These are phyloP conservation scores for Cryptocephalus primarius DNA, from an alignment of 2,888 invertebrate genomes.

Conservation along the genomic window DNA sequence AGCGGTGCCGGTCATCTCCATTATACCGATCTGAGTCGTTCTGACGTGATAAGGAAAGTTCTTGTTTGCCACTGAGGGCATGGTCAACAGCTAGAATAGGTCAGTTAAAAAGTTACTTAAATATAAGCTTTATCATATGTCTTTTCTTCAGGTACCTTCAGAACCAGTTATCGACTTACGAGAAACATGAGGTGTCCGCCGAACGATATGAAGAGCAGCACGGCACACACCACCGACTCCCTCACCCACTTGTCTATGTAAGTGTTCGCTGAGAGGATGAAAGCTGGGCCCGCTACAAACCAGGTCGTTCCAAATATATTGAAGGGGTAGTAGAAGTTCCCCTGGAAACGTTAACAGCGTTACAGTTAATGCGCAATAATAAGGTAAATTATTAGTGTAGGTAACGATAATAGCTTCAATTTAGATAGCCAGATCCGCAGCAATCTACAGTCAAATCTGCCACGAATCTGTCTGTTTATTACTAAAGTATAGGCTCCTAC, in stretches of 20 bases:
- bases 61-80: constrained; percentile 76
- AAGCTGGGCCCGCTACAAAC: constrained; percentile 75
- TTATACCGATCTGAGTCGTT: constrained; percentile 68
- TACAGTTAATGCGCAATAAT: too few species aligned
- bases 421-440: too few species aligned
- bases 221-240: constrained; percentile 60
- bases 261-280: constrained; percentile 66
- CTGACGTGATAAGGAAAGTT: constrained; percentile 87
- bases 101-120: neutral
- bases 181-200: constrained; percentile 55
- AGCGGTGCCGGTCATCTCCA: constrained; percentile 45
- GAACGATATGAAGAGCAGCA: constrained; percentile 50
- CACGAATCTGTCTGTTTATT: too few species aligned
- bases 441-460: too few species aligned
- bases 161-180: constrained; percentile 36
- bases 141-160: neutral
- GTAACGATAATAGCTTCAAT: too few species aligned
- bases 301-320: constrained; percentile 73
- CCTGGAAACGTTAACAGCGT: constrained; percentile 34
- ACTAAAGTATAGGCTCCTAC: too few species aligned
- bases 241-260: constrained; percentile 73
- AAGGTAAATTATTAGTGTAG: too few species aligned
- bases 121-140: too few species aligned
- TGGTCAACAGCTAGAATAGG: constrained; percentile 56
- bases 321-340: constrained; percentile 72